Percentiles rank a stretch among this genome's conserved stretches.
These are phyloP conservation scores for Argyrosomus regius DNA, from an alignment of 2,797 vertebrate genomes.

Conservation along the genomic window DNA sequence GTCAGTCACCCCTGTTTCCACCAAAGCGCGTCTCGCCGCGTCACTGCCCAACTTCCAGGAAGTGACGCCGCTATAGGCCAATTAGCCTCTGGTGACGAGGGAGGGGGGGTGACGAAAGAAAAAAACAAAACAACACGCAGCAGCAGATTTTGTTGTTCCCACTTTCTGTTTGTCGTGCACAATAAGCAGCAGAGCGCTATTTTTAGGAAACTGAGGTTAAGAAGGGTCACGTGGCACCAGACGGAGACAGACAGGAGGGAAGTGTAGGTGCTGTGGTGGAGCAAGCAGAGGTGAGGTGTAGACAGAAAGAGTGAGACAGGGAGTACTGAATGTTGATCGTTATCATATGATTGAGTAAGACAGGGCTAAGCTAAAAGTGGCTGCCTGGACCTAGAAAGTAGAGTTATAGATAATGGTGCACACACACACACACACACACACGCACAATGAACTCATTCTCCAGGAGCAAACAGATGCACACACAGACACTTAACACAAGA, in stretches of 20 bases:
- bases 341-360: constrained; percentile 65
- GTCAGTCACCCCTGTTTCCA: constrained; percentile 63
- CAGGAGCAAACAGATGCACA: constrained; percentile 28
- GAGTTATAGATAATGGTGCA: constrained; percentile 31
- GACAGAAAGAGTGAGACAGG: constrained; percentile 1
- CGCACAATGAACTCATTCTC: constrained; percentile 37
- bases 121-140: background rate
- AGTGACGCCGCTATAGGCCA: constrained; percentile 45
- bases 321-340: constrained; percentile 37
- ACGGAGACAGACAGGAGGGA: constrained; percentile 16
- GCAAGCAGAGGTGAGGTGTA: constrained; percentile 19
- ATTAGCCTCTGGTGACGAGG: constrained; percentile 13
- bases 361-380: constrained; percentile 32
- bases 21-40: background rate
- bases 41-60: constrained; percentile 55
- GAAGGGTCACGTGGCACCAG: constrained; percentile 44
- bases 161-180: constrained; percentile 28
- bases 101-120: background rate
- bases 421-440: constrained; percentile 16
- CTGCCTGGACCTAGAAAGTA: constrained; percentile 25
- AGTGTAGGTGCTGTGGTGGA: constrained; percentile 36
- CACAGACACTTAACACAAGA: constrained; percentile 20
- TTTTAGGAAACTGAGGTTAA: constrained; percentile 57
- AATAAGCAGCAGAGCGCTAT: constrained; percentile 46
- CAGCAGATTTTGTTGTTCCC: background rate